Percentiles rank a stretch among this genome's conserved stretches.
Conservation (phyloP, 2,888 invertebrate species). For the Minunthozetes semirufus region DNA sequence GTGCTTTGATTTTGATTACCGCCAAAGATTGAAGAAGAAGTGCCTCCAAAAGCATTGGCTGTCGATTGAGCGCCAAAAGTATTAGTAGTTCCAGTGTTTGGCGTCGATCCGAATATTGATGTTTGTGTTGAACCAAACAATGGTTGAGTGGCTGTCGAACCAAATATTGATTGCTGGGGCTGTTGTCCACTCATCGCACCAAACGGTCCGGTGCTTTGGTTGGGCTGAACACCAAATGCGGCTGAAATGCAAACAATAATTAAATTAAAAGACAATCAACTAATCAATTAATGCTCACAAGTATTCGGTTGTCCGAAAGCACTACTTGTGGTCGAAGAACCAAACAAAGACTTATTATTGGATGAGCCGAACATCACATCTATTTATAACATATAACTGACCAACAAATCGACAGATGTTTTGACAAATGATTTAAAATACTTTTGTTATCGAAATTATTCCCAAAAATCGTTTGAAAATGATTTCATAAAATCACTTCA, state of each 20-base stretch:
- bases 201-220: background rate
- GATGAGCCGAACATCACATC: background rate
- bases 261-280: background rate
- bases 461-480: no score
- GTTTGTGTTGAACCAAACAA: slow-evolving; percentile 16
- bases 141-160: background rate
- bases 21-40: slow-evolving; percentile 30
- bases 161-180: slow-evolving; percentile 12
- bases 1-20: slow-evolving; percentile 21
- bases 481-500: no score
- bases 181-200: background rate
- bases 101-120: slow-evolving; percentile 31
- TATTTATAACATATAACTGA: background rate
- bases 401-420: no score
- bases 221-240: slow-evolving; percentile 12
- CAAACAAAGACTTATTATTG: slow-evolving; percentile 20
- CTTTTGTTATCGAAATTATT: no score
- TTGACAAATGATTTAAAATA: no score
- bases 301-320: slow-evolving; percentile 19
- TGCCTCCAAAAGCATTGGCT: slow-evolving; percentile 14
- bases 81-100: slow-evolving; percentile 24
- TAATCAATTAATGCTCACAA: background rate
- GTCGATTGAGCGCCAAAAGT: slow-evolving; percentile 33
- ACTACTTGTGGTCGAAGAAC: background rate
- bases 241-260: background rate